A percentile compares a stretch with the other conserved stretches of the same genome.
Evolutionary conservation across 2,797 vertebrate genomes (phyloP).

Genomic region (Crypturellus tataupa): DNA sequence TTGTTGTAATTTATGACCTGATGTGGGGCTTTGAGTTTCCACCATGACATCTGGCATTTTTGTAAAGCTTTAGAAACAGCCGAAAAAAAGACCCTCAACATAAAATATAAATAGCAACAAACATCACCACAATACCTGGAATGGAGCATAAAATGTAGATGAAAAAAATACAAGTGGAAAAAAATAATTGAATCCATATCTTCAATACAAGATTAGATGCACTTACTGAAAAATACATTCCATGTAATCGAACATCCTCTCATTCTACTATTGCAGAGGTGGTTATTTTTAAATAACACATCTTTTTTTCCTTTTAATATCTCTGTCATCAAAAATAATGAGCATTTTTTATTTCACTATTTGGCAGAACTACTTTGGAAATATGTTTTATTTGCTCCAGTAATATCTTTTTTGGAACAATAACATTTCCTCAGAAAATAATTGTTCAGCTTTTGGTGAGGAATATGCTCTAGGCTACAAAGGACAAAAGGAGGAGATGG

Average conservation of each 20-base stretch:
- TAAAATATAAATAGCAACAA: constrained; percentile 52
- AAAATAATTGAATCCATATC: neutral
- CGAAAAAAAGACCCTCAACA: constrained; percentile 42
- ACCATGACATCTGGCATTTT: constrained; percentile 60
- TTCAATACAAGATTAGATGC: neutral
- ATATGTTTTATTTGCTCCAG: constrained; percentile 22
- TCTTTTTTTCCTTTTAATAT: neutral
- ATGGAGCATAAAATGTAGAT: neutral
- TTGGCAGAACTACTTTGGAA: constrained; percentile 33
- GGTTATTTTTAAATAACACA: constrained; percentile 37
- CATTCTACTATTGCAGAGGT: neutral
- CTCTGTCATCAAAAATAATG: constrained; percentile 46
- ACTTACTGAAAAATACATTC: neutral
- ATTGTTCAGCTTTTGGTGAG: constrained; percentile 6
- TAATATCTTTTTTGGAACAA: constrained; percentile 29
- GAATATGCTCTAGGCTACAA: neutral
- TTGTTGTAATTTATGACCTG: constrained; percentile 65
- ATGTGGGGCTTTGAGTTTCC: constrained; percentile 53
- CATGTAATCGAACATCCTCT: constrained; percentile 6
- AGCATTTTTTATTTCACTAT: constrained; percentile 28
- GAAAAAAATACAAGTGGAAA: neutral
- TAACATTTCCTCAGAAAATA: constrained; percentile 49
- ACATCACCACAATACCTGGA: neutral
- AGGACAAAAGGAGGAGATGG: neutral
- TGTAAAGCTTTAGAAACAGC: constrained; percentile 63